A percentile compares a stretch with the other conserved stretches of the same genome.
Evolutionary conservation across 1,140 invertebrate species (phyloP).

Genomic region (Drosophila ohnishii): DNA sequence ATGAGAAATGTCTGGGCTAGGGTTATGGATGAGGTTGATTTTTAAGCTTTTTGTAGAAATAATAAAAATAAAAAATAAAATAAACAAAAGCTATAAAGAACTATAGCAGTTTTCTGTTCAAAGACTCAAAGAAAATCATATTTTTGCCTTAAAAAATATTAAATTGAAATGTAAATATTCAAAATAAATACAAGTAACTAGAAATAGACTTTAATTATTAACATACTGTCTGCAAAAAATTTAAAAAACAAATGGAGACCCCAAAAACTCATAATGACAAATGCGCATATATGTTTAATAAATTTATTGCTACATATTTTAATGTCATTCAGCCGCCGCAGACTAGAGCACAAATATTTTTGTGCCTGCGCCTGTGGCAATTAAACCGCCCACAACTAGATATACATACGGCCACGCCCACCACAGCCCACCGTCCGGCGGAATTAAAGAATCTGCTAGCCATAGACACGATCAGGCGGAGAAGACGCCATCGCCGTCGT

Average conservation of each 20-base stretch:
- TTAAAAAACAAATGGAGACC: not conserved
- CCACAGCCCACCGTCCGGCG: conserved; percentile 41
- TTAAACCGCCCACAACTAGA: conserved; percentile 65
- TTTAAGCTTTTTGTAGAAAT: not conserved
- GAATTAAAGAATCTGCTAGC: conserved; percentile 25
- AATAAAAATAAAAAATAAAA: not conserved
- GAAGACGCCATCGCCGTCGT: conserved; percentile 37
- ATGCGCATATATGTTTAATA: conserved; percentile 48
- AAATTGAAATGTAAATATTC: not conserved
- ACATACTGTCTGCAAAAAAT: not conserved
- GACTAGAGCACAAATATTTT: conserved; percentile 54
- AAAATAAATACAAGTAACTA: not conserved
- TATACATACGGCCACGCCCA: conserved; percentile 27
- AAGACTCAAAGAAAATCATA: too few relatives aligned
- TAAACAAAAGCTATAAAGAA: not conserved
- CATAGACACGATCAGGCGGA: conserved; percentile 37
- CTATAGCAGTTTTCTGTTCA: too few relatives aligned
- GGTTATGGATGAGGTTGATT: conserved; percentile 8
- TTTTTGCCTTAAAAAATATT: not conserved
- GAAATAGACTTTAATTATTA: not conserved
- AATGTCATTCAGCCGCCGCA: conserved; percentile 61
- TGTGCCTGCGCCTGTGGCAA: conserved; percentile 51
- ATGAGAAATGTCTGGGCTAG: not conserved
- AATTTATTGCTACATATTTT: conserved; percentile 59
- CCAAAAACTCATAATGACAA: conserved; percentile 12